Percentiles rank a stretch among this genome's conserved stretches.
Evolutionary conservation across 1,140 invertebrate genomes (phyloP).

Genomic region (Gonioctena quinquepunctata): DNA sequence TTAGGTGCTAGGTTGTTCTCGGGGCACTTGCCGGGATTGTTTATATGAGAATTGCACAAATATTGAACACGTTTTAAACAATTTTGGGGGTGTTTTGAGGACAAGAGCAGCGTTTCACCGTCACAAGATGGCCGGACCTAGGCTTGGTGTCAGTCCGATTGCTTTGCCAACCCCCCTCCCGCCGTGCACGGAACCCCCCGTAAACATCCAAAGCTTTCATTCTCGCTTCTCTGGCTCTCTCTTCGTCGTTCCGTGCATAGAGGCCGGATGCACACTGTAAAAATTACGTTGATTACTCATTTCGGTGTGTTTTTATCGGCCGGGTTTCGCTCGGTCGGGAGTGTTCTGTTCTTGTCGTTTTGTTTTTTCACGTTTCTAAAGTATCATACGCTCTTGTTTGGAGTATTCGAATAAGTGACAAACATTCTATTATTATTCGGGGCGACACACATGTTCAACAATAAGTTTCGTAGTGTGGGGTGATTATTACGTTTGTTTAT

Average conservation of each 20-base stretch:
- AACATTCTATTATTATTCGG: neutral
- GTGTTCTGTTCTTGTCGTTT: conserved; percentile 15
- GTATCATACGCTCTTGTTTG: neutral
- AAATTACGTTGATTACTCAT: conserved; percentile 52
- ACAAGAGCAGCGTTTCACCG: conserved; percentile 49
- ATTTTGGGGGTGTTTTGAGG: conserved; percentile 49
- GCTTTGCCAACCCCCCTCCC: conserved; percentile 53
- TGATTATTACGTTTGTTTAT: too few relatives aligned
- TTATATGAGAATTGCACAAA: conserved; percentile 35
- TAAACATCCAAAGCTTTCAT: conserved; percentile 52
- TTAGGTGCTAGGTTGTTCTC: conserved; percentile 33
- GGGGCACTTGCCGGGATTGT: conserved; percentile 26
- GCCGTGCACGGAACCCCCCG: conserved; percentile 53
- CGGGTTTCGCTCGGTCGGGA: neutral
- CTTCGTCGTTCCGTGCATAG: conserved; percentile 51
- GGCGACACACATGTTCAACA: neutral
- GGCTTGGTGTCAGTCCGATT: conserved; percentile 57
- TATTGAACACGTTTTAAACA: conserved; percentile 41
- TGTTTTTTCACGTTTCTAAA: neutral
- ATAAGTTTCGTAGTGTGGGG: too few relatives aligned
- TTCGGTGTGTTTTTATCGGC: conserved; percentile 45
- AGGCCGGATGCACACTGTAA: conserved; percentile 53
- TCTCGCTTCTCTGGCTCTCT: conserved; percentile 52
- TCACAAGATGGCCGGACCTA: conserved; percentile 57
- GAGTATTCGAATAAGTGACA: too few relatives aligned